A percentile compares a stretch with the other conserved stretches of the same genome.
Evolutionary conservation across 37 sponge, comb jelly and placozoan species (phyloP).

Genomic region (Hormiphora californensis): DNA sequence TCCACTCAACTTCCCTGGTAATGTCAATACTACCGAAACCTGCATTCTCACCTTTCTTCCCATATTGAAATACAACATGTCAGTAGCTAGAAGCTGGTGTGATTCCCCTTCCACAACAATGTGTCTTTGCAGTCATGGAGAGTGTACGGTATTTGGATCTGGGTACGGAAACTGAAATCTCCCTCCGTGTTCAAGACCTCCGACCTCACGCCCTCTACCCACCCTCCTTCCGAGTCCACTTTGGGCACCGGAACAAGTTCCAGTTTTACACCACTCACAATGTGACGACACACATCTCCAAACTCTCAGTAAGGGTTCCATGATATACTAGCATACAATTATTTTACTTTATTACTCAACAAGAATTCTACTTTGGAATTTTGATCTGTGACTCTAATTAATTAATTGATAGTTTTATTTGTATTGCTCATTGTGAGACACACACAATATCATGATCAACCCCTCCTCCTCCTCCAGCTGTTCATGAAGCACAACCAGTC

Average conservation of each 20-base stretch:
- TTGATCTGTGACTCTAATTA: too few relatives aligned
- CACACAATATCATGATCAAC: too few relatives aligned
- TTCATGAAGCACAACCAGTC: not conserved
- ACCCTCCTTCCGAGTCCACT: not conserved
- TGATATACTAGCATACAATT: too few relatives aligned
- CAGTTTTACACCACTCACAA: slow-evolving; percentile 30
- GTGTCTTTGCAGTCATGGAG: not conserved
- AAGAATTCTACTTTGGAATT: too few relatives aligned
- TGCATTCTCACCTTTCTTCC: too few relatives aligned
- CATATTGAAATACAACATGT: too few relatives aligned
- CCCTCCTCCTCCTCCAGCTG: too few relatives aligned
- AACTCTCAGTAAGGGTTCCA: not conserved
- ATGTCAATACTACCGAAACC: not conserved
- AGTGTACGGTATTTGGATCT: not conserved
- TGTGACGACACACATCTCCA: not conserved
- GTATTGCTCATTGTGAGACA: too few relatives aligned
- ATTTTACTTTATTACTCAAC: too few relatives aligned
- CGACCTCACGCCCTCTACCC: not conserved
- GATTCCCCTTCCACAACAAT: too few relatives aligned
- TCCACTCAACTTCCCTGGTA: slow-evolving; percentile 7
- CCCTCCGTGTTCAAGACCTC: not conserved
- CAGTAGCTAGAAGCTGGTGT: too few relatives aligned
- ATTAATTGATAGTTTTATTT: too few relatives aligned
- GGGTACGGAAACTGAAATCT: not conserved
- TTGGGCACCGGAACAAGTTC: slow-evolving; percentile 19